Evolutionary conservation across 2,888 invertebrate species (phyloP).

Genomic region (Limenitis camilla): DNA sequence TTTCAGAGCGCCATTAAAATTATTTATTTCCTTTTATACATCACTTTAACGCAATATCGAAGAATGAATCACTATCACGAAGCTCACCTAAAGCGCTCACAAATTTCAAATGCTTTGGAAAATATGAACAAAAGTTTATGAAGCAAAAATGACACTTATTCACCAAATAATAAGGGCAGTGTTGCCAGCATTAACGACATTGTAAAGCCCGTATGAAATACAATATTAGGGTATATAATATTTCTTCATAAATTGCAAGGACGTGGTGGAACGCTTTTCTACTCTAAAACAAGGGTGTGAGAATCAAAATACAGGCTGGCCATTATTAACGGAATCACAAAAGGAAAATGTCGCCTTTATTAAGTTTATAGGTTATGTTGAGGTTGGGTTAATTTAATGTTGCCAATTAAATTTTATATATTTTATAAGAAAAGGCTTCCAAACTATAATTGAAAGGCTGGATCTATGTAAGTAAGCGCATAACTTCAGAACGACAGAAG

Average conservation of each 20-base stretch:
- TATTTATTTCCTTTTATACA: constrained; percentile 1
- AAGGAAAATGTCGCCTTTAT: constrained; percentile 4
- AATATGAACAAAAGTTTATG: constrained; percentile 5
- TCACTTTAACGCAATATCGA: constrained; percentile 8
- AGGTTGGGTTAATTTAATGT: neutral
- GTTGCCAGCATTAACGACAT: neutral
- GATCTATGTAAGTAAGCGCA: no score
- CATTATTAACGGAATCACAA: constrained; percentile 5
- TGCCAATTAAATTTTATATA: neutral
- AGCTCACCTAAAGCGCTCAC: constrained; percentile 7
- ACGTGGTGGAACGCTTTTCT: constrained; percentile 28
- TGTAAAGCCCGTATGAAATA: constrained; percentile 24
- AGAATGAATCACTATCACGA: constrained; percentile 19
- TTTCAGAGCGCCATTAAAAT: neutral
- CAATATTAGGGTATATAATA: constrained; percentile 45
- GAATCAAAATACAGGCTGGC: neutral
- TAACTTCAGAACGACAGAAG: no score
- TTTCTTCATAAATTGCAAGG: constrained; percentile 45
- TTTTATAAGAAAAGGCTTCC: no score
- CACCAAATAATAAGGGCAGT: constrained; percentile 5
- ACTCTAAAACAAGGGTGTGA: neutral
- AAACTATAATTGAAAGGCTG: no score
- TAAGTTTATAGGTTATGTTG: neutral
- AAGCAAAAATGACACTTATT: constrained; percentile 11
- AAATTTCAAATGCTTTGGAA: constrained; percentile 11